These are phyloP conservation scores for Clamator glandarius DNA, from an alignment of 2,797 vertebrate genomes.

Conservation along the genomic window DNA sequence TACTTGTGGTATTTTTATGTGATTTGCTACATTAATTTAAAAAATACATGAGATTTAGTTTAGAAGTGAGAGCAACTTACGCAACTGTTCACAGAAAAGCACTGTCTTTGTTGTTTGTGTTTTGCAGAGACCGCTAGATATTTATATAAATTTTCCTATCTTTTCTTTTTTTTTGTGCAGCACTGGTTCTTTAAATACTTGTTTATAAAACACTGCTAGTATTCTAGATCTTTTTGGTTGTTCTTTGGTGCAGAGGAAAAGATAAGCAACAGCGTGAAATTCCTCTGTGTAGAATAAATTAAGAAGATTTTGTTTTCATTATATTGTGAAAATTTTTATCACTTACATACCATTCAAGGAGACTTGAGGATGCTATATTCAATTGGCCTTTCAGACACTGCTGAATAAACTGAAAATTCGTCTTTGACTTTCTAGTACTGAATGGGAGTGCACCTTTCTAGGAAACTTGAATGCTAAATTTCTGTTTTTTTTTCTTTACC, in stretches of 20 bases:
- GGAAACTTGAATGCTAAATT: neutral
- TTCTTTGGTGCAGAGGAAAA: neutral
- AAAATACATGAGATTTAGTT: neutral
- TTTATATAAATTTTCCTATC: neutral
- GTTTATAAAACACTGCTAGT: neutral
- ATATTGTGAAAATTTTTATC: slow-evolving; percentile 16
- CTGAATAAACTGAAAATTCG: slow-evolving; percentile 33
- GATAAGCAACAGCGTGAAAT: neutral
- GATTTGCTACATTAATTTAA: neutral
- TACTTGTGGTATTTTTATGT: neutral
- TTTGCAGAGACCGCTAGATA: neutral
- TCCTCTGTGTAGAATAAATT: neutral
- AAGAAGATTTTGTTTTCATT: neutral
- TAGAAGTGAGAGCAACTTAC: neutral
- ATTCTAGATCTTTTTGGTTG: neutral
- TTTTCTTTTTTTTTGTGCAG: neutral
- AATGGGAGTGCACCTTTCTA: slow-evolving; percentile 21
- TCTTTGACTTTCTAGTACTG: neutral
- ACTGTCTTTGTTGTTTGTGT: neutral
- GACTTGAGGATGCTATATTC: slow-evolving; percentile 18
- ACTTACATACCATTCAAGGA: neutral
- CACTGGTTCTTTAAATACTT: neutral
- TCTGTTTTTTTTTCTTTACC: neutral
- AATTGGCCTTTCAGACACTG: neutral
- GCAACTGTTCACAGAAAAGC: neutral